Evolutionary conservation across 1,140 invertebrate genomes (phyloP).

Genomic region (Cepaea nemoralis): DNA sequence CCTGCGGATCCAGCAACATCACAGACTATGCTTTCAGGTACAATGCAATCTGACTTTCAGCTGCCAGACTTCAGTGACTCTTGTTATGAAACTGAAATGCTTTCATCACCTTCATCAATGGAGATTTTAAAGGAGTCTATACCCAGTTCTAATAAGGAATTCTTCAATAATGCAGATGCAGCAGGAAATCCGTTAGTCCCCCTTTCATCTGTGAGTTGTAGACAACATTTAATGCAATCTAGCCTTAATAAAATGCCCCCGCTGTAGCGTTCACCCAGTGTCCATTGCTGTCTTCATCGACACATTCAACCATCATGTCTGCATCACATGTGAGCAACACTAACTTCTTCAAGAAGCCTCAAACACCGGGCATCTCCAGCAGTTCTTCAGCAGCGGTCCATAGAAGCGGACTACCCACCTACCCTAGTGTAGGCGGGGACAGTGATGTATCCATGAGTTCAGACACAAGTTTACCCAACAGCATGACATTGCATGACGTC

Average conservation of each 20-base stretch:
- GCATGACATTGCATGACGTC: neutral
- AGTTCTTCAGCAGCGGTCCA: neutral
- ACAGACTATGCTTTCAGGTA: neutral
- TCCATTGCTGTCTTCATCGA: neutral
- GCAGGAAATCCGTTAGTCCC: neutral
- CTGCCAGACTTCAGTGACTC: neutral
- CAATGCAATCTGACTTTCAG: neutral
- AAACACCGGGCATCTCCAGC: neutral
- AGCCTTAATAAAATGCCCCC: neutral
- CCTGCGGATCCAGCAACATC: neutral
- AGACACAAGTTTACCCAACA: neutral
- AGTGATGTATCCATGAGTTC: constrained; percentile 6
- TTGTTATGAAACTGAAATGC: neutral
- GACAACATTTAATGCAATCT: neutral
- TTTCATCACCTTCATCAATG: neutral
- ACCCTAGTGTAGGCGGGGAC: neutral
- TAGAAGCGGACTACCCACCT: neutral
- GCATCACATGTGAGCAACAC: neutral
- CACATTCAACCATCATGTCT: neutral
- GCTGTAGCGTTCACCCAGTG: too few species aligned
- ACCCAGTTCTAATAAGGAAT: neutral
- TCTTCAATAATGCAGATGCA: neutral
- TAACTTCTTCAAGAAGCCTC: neutral
- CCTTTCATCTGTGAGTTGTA: neutral
- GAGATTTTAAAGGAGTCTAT: neutral